A percentile compares a stretch with the other conserved stretches of the same genome.
Evolutionary conservation across 2,797 vertebrate species (phyloP).

Genomic region (Lepus townsendii): DNA sequence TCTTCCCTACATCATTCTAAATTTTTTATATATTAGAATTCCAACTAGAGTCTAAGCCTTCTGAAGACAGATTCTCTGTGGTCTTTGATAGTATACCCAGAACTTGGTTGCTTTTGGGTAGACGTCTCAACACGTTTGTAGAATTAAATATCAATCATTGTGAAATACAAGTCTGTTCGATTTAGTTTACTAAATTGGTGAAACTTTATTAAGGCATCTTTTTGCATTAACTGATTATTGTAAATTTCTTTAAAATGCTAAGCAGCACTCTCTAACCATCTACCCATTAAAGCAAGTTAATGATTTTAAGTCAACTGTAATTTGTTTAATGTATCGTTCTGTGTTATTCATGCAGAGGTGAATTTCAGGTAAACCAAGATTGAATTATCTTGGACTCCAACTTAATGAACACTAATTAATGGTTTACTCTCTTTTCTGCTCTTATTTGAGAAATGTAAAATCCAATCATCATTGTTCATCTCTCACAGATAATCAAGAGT

Average conservation of each 20-base stretch:
- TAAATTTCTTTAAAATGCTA: conserved; percentile 44
- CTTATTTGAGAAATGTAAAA: conserved; percentile 52
- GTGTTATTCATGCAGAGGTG: conserved; percentile 14
- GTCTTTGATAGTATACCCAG: background rate
- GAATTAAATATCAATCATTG: background rate
- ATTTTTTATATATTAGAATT: background rate
- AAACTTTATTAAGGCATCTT: background rate
- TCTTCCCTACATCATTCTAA: background rate
- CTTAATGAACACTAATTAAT: conserved; percentile 52
- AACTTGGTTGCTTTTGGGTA: background rate
- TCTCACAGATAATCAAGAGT: conserved; percentile 28
- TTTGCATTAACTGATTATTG: background rate
- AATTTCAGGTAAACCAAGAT: conserved; percentile 30
- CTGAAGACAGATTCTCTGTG: background rate
- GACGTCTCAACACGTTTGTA: background rate
- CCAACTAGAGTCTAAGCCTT: background rate
- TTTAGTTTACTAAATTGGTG: background rate
- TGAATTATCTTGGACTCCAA: conserved; percentile 53
- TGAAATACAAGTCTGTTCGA: background rate
- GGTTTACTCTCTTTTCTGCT: background rate
- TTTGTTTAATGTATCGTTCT: conserved; percentile 47
- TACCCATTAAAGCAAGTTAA: background rate
- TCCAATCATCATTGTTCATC: background rate
- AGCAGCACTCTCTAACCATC: background rate
- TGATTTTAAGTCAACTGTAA: conserved; percentile 47